Conservation (phyloP, 1,140 invertebrate genomes). For the Bombus polaris region DNA sequence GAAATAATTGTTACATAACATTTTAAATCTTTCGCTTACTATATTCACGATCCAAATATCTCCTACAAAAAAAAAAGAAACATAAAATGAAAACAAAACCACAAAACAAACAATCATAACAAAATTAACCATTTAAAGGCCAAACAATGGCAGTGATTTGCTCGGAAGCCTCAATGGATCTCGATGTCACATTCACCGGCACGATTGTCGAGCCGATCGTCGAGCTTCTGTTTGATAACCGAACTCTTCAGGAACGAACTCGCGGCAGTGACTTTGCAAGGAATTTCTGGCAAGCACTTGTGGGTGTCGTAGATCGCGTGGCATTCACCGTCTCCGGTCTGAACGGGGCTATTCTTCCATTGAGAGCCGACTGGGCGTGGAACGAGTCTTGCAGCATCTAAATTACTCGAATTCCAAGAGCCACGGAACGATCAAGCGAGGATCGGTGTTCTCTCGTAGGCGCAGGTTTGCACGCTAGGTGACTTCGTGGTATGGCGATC, state of each 20-base stretch:
- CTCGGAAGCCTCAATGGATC: not conserved
- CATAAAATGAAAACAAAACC: not conserved
- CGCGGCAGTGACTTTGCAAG: constrained; percentile 12
- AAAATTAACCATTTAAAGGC: not conserved
- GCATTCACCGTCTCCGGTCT: constrained; percentile 42
- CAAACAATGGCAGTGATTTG: not conserved
- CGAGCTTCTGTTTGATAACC: constrained; percentile 13
- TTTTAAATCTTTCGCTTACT: no score
- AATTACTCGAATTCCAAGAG: constrained; percentile 58
- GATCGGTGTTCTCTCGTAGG: not conserved
- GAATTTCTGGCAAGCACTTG: constrained; percentile 54
- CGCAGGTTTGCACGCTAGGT: constrained; percentile 27
- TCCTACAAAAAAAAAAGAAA: not conserved
- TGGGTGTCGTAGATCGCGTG: constrained; percentile 29
- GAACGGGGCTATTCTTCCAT: constrained; percentile 45
- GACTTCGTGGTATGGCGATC: constrained; percentile 20
- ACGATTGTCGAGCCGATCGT: not conserved
- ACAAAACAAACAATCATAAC: not conserved
- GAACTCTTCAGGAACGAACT: not conserved
- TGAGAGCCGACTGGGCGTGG: constrained; percentile 44
- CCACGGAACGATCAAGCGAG: not conserved
- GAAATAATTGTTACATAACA: no score
- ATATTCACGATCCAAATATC: no score
- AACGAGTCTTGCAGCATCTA: constrained; percentile 45
- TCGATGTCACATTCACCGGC: not conserved